These are phyloP conservation scores for Myopa testacea DNA, from an alignment of 2,888 invertebrate species.

Conservation along the genomic window DNA sequence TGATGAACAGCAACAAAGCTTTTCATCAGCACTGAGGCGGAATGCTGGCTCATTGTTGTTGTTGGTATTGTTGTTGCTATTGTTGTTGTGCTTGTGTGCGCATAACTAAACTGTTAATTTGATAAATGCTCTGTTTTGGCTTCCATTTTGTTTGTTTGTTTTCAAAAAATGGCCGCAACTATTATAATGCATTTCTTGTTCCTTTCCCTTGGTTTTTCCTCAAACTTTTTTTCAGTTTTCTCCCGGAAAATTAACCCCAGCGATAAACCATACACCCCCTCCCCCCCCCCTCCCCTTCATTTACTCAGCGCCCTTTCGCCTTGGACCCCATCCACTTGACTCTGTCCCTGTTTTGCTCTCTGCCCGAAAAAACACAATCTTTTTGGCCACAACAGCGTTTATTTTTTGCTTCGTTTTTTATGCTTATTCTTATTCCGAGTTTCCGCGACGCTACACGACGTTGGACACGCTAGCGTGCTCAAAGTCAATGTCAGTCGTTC, in stretches of 20 bases:
- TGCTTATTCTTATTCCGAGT: background rate
- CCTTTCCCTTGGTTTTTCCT: background rate
- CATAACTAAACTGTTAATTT: constrained; percentile 30
- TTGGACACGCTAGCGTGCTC: background rate
- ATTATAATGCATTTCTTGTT: background rate
- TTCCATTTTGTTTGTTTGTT: background rate
- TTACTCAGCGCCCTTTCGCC: background rate
- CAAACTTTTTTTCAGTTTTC: background rate
- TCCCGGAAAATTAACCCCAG: background rate
- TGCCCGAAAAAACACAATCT: background rate
- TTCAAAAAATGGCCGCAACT: background rate
- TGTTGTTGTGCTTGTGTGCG: constrained; percentile 15
- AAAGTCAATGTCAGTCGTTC: constrained; percentile 39
- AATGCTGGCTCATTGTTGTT: constrained; percentile 10
- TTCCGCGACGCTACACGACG: background rate
- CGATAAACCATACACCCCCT: background rate
- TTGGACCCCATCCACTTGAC: background rate
- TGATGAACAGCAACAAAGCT: constrained; percentile 38
- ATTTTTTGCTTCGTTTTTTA: background rate
- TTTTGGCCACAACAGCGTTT: constrained; percentile 14
- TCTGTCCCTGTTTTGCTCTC: background rate
- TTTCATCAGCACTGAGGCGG: constrained; percentile 35
- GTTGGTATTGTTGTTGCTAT: background rate
- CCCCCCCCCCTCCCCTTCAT: background rate
- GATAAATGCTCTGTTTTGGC: constrained; percentile 23